Evolutionary conservation across 2,888 invertebrate genomes (phyloP).

Genomic region (Darwinula stevensoni): DNA sequence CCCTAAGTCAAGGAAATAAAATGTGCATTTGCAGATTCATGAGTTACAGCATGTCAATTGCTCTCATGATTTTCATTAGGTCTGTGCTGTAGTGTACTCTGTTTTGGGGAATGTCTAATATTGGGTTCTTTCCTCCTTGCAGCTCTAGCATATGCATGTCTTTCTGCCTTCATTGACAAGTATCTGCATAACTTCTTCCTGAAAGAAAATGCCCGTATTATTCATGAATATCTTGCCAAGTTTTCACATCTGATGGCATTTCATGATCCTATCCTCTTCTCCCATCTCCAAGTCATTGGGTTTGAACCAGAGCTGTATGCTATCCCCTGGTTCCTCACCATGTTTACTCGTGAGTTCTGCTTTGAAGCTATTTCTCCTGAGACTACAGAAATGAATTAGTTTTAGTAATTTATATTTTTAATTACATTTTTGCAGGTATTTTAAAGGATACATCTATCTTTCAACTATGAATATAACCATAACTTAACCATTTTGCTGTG

Average conservation of each 20-base stretch:
- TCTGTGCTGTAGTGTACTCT: too few relatives aligned
- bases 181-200: conserved; percentile 90
- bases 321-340: conserved; percentile 95
- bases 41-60: too few relatives aligned
- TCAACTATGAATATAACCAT: too few relatives aligned
- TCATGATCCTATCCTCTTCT: conserved; percentile 70
- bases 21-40: too few relatives aligned
- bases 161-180: conserved; percentile 82
- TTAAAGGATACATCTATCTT: conserved; percentile 4
- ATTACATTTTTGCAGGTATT: conserved; percentile 1
- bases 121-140: conserved; percentile 18
- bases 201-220: conserved; percentile 81
- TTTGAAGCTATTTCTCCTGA: conserved; percentile 4
- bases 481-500: too few relatives aligned
- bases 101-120: too few relatives aligned
- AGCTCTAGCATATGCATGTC: conserved; percentile 81
- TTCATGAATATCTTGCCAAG: conserved; percentile 87
- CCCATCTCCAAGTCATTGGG: conserved; percentile 65
- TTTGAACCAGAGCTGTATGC: conserved; percentile 91
- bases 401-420: neutral
- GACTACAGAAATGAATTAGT: neutral
- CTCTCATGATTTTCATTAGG: too few relatives aligned
- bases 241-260: conserved; percentile 88
- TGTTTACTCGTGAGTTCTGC: conserved; percentile 74
- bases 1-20: too few relatives aligned